Base-by-base conservation (phyloP, 2,113 vertebrate genomes). In the Sinocyclocheilus grahami region DNA sequence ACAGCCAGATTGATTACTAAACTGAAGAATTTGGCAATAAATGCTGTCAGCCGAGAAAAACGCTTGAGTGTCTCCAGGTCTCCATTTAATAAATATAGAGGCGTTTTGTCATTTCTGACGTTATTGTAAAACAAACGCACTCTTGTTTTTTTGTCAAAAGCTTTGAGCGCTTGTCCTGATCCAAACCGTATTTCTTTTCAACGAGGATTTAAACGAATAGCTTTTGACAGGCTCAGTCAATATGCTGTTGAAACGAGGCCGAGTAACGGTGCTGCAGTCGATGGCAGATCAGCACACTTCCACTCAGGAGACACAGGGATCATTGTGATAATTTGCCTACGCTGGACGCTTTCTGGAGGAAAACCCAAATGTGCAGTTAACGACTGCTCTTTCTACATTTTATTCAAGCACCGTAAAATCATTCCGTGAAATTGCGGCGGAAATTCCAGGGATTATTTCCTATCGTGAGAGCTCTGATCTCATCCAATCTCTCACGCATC, bases 151-250 rank as follows among this genome's bases (percentile, higher is more conserved):
- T 51, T 71, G 75, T 51, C 53, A 39, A 27, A 79, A 24, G 18
- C 24, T 81, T 51, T 84, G 86, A 58, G 85, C 55, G 58, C 67
- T 65, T 62, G 37, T 27, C 58, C 5, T 71, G 27, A 86, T 83
- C 55, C 42, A 75, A 86, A 86, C 46, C 30, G 1, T 27, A 51
- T 77, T 55, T 77, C 62, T 30, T 1, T 60, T 60, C 12, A 24
- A 1, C 18, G 65, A 33, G 74, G 77, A 67, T 89, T 81, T 69
- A 53, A n/a, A 82, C 55, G 55, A 87, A 86, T 85, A 14, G 85
- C 20, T 82, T 86, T 85, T 85, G 88, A 85, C 85, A 87, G 85
- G 62, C 24, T 82, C 71, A 33, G 80, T 87, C 85, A 85, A 89
- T 89, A 85, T 18, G 18, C 37, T 13, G 85, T 75, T 78, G 62